Base-by-base conservation (phyloP, 2,797 vertebrate species). In the Masticophis lateralis region DNA sequence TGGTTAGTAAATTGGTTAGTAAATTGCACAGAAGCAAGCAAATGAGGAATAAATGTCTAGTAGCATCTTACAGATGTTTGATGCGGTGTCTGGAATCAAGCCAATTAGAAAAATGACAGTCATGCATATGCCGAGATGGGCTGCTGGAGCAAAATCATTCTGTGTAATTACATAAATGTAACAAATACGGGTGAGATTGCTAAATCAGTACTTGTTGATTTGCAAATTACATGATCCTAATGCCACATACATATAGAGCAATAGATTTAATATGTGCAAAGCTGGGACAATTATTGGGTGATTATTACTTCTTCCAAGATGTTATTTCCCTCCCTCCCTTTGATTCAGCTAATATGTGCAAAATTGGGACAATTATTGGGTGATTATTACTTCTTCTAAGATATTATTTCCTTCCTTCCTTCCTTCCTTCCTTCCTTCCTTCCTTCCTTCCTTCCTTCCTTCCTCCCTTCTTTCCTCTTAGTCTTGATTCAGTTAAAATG, bases 131-230 rank as follows among this genome's bases (percentile, higher is more conserved):
- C 92, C 93, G 8, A 94, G 94, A 94, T 95, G 13, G 92, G 89
- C 66, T 60, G n/a, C 90, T 95, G 79, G 95, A 94, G 2, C 92
- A 28, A 95, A 96, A 96, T 95, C 87, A 94, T 94, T 69, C 92
- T 87, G 25, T n/a, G 18, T 93, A 97, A 96, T 94, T 94, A 83
- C 95, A 97, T 37, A 96, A 96, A 95, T 93, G 92, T 86, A 96
- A 95, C 96, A 96, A 97, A 93, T 91, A 74, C 2, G 86, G 8
- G 92, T 95, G 47, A 60, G 89, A 27, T 94, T 96, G 95, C 95
- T 37, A 94, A 96, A 96, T 27, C 0, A 61, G 74, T 74, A 13
- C 6, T 92, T 90, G 25, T 91, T 63, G 4, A 92, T 95, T 91
- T 95, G 91, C 1, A 57, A 94, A 88, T 8, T 95, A 94, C 92